Percentiles rank a stretch among this genome's conserved stretches.
phyloP scores from a whole-genome alignment of 2,888 invertebrate species.

The Machimus rusticus region DNA sequence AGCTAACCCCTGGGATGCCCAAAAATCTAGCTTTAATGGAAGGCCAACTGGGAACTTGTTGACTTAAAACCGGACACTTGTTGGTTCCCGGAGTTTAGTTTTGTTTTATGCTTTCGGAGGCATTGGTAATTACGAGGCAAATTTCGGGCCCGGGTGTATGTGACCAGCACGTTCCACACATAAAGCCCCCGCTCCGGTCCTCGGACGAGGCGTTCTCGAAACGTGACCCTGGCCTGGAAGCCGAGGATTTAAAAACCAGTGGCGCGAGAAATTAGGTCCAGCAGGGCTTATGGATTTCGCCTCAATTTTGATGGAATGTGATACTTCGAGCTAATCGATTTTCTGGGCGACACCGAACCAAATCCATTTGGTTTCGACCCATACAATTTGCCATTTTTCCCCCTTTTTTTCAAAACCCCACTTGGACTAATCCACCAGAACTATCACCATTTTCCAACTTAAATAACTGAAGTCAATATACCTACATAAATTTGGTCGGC shows the following conservation, averaged over 20 bases:
- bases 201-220: not conserved
- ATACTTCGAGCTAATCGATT: conserved; percentile 12
- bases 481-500: not conserved
- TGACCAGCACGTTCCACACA: conserved; percentile 46
- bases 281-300: conserved; percentile 17
- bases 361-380: not conserved
- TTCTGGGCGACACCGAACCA: not conserved
- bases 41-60: conserved; percentile 37
- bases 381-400: not conserved
- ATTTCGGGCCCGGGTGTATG: conserved; percentile 24
- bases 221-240: conserved; percentile 43
- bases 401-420: not conserved
- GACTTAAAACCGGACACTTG: conserved; percentile 38
- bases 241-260: conserved; percentile 29
- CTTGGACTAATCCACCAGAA: not conserved
- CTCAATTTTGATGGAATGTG: conserved; percentile 5
- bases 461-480: not conserved
- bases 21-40: conserved; percentile 35
- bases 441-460: not conserved
- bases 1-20: conserved; percentile 30
- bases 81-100: conserved; percentile 34
- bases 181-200: conserved; percentile 38
- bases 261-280: conserved; percentile 15
- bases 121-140: conserved; percentile 5
- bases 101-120: conserved; percentile 31